phyloP scores from a whole-genome alignment of 2,113 vertebrate species.

The western clawed frog (Xenopus tropicalis) region UCB_Xtro_10.0 CM004447.2:34570501-34571000 shows the following conservation, averaged over 20 bases:
- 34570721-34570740: slow-evolving; percentile 77
- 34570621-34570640: slow-evolving; percentile 70
- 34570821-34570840: slow-evolving; percentile 50
- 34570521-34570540: slow-evolving; percentile 61
- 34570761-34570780: slow-evolving; percentile 73
- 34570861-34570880: slow-evolving; percentile 56
- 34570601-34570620: slow-evolving; percentile 71
- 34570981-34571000: too few species aligned
- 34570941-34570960: too few species aligned
- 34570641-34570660: slow-evolving; percentile 69
- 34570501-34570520: slow-evolving; percentile 63
- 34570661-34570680: slow-evolving; percentile 79
- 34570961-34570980: too few species aligned
- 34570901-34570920: too few species aligned
- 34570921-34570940: too few species aligned
- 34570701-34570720: slow-evolving; percentile 86
- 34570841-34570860: slow-evolving; percentile 53
- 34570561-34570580: slow-evolving; percentile 56
- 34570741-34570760: slow-evolving; percentile 75
- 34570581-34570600: slow-evolving; percentile 69
- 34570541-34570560: slow-evolving; percentile 57
- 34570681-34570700: slow-evolving; percentile 79
- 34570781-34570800: slow-evolving; percentile 72
- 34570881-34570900: too few species aligned
- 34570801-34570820: slow-evolving; percentile 53